Base-by-base conservation (phyloP, 2,888 invertebrate genomes). In the Stenodema calcarata region DNA sequence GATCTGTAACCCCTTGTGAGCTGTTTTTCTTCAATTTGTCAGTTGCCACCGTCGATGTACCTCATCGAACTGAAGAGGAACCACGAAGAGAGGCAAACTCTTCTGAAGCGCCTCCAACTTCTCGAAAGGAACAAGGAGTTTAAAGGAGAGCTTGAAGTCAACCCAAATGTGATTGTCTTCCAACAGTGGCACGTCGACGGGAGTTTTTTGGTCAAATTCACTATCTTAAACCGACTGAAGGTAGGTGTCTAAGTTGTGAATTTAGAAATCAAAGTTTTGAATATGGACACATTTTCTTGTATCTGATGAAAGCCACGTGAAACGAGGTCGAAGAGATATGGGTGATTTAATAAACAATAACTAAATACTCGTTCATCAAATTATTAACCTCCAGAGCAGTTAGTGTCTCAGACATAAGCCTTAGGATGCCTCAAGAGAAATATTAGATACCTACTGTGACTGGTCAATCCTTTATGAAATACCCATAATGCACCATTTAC, bases 41-140 rank as follows among this genome's bases (percentile, higher is more conserved):
- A 85, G 85, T 35, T 85, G n/a, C 76, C 85, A 4, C 85, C 85
- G 6, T 85, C 85, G 12, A 12, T 86, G 16, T 86, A 62, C 44
- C 9, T 79, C 0, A 35, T 62, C 16, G 86, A 86, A 79, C 42
- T 86, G 9, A 54, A 69, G 42, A 86, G 86, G 44, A 79, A 27
- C 11, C 86, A 86, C 12, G 79, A 86, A 28, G 86, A 86, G 47
- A 28, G 86, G 27, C 86, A 86, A 75, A 11, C n/a, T 23, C 62
- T 86, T 27, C 62, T 86, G n/a, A 86, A 69, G 44, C 79, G 62
- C 11, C 42, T 62, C 41, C 69, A 86, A n/a, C 0, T 28, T 9
- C 44, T 62, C 44, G 78, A 79, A 44, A 86, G 41, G 41, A 69
- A 62, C 42, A 79, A 79, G 69, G 79, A 86, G 16, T 86, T 69